A percentile compares a stretch with the other conserved stretches of the same genome.
Conservation (phyloP, 2,888 invertebrate species). For the Melipona beecheii region DNA sequence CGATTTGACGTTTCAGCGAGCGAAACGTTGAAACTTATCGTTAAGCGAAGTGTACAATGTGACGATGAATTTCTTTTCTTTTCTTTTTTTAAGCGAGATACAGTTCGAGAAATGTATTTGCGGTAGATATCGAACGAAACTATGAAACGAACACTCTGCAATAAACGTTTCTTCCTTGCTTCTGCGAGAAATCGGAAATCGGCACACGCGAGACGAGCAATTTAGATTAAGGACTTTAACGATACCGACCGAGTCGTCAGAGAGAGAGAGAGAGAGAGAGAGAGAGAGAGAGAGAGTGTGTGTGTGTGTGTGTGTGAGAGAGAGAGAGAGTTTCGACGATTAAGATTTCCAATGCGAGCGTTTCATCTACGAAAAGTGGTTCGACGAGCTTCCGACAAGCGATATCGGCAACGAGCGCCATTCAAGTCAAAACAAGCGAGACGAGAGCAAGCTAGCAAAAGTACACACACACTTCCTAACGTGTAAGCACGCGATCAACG, state of each 20-base stretch:
- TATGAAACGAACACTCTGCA: background rate
- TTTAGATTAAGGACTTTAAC: background rate
- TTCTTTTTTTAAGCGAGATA: background rate
- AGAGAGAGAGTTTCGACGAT: background rate
- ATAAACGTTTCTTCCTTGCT: background rate
- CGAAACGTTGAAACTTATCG: no score
- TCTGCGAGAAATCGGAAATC: background rate
- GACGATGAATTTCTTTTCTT: background rate
- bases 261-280: background rate
- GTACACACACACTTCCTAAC: background rate
- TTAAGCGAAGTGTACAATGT: no score
- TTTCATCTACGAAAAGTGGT: constrained; percentile 4
- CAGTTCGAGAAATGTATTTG: background rate
- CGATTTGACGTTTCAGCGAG: no score
- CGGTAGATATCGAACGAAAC: background rate
- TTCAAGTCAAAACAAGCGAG: background rate
- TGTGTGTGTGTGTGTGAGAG: no score
- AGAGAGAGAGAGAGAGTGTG: no score
- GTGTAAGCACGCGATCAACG: background rate
- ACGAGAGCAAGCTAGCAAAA: background rate
- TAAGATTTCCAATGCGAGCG: constrained; percentile 4
- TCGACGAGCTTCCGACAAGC: constrained; percentile 1
- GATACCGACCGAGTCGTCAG: background rate
- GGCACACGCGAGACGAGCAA: background rate
- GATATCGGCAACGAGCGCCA: background rate